These are phyloP conservation scores for Steinernema khuongi DNA, from an alignment of 1,140 invertebrate species.

Conservation along the genomic window DNA sequence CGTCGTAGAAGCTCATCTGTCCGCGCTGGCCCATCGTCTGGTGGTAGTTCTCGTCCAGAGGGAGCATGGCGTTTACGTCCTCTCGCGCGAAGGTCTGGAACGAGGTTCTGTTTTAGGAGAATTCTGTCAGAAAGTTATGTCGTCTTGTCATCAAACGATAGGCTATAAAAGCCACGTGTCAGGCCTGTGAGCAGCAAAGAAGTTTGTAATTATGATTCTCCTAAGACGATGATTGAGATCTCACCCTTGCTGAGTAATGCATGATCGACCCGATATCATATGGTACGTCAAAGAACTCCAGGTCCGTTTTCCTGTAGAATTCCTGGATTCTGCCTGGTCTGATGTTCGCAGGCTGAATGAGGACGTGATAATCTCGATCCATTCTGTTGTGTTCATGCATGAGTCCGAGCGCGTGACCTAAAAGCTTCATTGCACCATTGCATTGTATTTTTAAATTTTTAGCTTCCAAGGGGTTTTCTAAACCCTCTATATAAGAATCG, in stretches of 20 bases:
- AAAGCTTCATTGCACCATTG: too few relatives aligned
- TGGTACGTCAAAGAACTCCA: background rate
- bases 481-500: too few relatives aligned
- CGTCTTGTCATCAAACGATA: too few relatives aligned
- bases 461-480: too few relatives aligned
- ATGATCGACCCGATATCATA: background rate
- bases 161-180: too few relatives aligned
- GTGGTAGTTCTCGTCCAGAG: background rate
- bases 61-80: background rate
- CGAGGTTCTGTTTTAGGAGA: too few relatives aligned
- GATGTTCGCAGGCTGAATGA: background rate
- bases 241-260: slow-evolving; percentile 6
- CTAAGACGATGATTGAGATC: too few relatives aligned
- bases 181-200: too few relatives aligned
- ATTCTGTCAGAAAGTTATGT: too few relatives aligned
- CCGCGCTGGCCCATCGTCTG: slow-evolving; percentile 4
- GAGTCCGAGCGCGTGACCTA: background rate
- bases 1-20: background rate
- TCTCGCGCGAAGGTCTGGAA: background rate
- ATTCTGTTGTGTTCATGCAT: background rate
- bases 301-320: background rate
- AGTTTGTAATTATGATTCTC: too few relatives aligned
- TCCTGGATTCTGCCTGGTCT: background rate
- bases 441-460: too few relatives aligned
- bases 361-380: background rate